These are phyloP conservation scores for Ypsolopha sequella DNA, from an alignment of 2,888 invertebrate genomes.

Conservation along the genomic window DNA sequence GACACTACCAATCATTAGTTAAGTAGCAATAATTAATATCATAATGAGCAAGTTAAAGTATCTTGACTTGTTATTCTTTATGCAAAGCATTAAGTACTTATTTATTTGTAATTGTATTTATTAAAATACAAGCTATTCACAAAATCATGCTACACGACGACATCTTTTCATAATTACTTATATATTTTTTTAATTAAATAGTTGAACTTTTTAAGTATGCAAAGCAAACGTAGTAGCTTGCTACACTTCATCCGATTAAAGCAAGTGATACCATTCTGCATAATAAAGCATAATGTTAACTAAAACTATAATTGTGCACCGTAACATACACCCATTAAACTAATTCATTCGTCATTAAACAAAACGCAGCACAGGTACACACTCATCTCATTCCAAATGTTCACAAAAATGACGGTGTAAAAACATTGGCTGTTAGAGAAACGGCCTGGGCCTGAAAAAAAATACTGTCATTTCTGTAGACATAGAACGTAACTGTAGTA, in stretches of 20 bases:
- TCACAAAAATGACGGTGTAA: no score
- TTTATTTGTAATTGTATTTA: no score
- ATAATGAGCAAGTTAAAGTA: no score
- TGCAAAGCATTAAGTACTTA: no score
- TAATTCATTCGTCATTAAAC: slow-evolving; percentile 15
- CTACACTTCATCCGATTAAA: not conserved
- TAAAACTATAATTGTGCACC: not conserved
- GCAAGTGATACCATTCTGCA: not conserved
- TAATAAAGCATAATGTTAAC: not conserved
- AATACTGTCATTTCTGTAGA: slow-evolving; percentile 24
- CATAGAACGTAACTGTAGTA: slow-evolving; percentile 4
- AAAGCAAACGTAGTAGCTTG: not conserved
- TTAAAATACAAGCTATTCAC: no score
- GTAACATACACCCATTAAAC: slow-evolving; percentile 25
- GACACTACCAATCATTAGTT: no score
- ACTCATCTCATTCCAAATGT: no score
- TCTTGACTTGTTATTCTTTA: no score
- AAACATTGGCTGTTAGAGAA: not conserved
- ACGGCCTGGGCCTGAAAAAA: not conserved
- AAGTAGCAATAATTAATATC: no score
- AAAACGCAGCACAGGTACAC: no score
- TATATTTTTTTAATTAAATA: not conserved
- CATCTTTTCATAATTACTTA: not conserved
- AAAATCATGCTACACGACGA: no score
- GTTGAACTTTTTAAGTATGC: not conserved